phyloP scores from a whole-genome alignment of 2,113 vertebrate genomes.

The Haliaeetus leucogaster region DNA sequence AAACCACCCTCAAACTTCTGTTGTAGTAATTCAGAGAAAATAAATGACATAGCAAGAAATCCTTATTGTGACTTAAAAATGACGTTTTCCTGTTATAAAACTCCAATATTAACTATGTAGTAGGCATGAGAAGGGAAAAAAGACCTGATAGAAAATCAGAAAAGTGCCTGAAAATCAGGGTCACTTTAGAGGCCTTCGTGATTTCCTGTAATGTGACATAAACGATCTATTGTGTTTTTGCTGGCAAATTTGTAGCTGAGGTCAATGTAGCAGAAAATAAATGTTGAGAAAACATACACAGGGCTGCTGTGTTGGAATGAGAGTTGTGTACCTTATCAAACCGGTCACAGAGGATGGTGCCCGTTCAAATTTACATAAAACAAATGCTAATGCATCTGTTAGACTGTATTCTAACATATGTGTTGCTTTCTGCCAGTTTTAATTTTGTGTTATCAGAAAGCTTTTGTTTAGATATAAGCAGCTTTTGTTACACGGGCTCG shows the following conservation, averaged over 20 bases:
- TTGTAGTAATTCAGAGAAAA: not conserved
- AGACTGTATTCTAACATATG: not conserved
- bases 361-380: not conserved
- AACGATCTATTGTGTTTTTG: not conserved
- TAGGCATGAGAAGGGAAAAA: not conserved
- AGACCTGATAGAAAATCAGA: not conserved
- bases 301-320: not conserved
- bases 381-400: not conserved
- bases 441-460: not conserved
- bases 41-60: not conserved
- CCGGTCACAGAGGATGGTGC: not conserved
- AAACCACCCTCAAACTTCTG: not conserved
- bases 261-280: constrained; percentile 6
- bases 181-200: not conserved
- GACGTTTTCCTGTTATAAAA: not conserved
- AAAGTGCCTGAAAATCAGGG: not conserved
- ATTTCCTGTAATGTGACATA: not conserved
- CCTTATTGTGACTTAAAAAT: not conserved
- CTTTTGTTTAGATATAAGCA: constrained; percentile 22
- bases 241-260: not conserved
- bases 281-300: not conserved
- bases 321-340: not conserved
- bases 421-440: constrained; percentile 30
- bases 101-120: not conserved
- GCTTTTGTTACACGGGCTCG: not conserved